phyloP scores from a whole-genome alignment of 1,140 invertebrate genomes.

The Anoplophora glabripennis region DNA sequence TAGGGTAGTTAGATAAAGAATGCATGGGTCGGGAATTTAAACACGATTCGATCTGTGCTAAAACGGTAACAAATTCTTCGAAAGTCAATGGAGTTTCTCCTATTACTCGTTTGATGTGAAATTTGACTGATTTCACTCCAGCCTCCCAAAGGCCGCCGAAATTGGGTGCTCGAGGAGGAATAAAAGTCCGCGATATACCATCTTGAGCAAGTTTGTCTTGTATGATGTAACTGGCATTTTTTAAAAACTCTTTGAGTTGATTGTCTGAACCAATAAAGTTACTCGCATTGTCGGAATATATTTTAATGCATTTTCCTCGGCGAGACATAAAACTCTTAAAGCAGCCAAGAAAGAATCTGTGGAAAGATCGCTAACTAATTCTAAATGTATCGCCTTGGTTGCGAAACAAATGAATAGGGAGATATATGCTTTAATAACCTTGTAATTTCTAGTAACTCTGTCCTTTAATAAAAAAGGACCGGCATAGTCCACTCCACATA shows the following conservation, averaged over 20 bases:
- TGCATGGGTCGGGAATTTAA: conserved; percentile 43
- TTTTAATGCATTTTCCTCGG: no score
- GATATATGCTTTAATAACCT: conserved; percentile 13
- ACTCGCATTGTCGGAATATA: no score
- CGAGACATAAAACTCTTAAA: no score
- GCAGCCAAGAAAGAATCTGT: no score
- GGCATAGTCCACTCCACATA: conserved; percentile 40
- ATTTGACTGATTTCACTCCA: conserved; percentile 33
- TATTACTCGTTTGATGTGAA: conserved; percentile 34
- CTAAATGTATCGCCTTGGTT: conserved; percentile 5
- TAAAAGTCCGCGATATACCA: conserved; percentile 36
- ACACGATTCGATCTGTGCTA: conserved; percentile 31
- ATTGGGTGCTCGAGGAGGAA: conserved; percentile 36
- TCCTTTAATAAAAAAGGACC: conserved; percentile 41
- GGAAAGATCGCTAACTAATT: conserved; percentile 9
- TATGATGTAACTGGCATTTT: no score
- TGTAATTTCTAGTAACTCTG: conserved; percentile 18
- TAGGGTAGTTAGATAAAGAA: conserved; percentile 31
- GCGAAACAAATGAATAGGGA: conserved; percentile 12
- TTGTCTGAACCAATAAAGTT: no score
- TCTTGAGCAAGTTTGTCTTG: neutral
- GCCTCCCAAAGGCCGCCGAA: conserved; percentile 44
- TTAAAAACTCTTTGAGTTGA: no score
- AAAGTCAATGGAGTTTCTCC: conserved; percentile 34
- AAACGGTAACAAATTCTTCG: conserved; percentile 33